These are phyloP conservation scores for Cancer borealis DNA, from an alignment of 2,888 invertebrate genomes.

Conservation along the genomic window DNA sequence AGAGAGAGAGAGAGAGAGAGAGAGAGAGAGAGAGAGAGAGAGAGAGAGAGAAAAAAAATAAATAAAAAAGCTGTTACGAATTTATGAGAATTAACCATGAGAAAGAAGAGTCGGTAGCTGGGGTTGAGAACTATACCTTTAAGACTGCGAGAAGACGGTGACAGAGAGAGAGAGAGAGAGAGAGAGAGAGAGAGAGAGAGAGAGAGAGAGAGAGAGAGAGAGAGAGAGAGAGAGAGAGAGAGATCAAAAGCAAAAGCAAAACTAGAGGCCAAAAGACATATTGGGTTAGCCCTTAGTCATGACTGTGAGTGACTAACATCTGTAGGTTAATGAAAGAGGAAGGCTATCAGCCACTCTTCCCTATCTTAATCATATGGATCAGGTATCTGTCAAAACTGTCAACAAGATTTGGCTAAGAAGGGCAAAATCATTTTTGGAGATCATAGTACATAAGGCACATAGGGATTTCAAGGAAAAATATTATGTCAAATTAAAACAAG, in stretches of 20 bases:
- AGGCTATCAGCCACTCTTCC: no score
- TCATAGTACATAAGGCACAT: background rate
- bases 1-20: no score
- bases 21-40: no score
- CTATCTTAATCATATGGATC: no score
- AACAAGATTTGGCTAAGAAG: no score
- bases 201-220: background rate
- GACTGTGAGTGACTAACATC: no score
- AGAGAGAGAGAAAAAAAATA: background rate
- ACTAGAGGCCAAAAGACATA: no score
- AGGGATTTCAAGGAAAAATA: background rate
- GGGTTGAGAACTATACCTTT: conserved; percentile 37
- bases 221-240: conserved; percentile 40
- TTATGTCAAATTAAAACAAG: background rate
- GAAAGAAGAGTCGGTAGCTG: background rate
- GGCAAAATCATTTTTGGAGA: no score
- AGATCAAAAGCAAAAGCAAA: background rate
- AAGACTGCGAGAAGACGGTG: background rate
- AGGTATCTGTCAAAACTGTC: no score
- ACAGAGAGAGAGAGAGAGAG: background rate
- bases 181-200: no score
- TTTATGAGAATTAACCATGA: background rate
- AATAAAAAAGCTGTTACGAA: background rate
- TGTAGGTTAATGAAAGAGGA: no score
- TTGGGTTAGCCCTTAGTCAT: no score